These are phyloP conservation scores for Simalia tracyae DNA, from an alignment of 2,797 vertebrate genomes.

Conservation along the genomic window DNA sequence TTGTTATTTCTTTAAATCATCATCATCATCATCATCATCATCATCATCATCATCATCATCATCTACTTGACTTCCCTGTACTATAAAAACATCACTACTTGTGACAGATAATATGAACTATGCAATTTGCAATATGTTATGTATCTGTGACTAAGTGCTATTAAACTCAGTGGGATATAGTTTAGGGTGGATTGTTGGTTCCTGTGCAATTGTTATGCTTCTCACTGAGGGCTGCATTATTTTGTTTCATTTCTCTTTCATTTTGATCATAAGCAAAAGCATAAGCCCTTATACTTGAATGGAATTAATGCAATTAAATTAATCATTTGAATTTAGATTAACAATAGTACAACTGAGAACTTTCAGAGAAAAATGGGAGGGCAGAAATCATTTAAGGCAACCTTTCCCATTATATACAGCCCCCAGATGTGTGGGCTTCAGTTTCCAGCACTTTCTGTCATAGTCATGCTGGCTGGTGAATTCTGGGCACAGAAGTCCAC, in stretches of 20 bases:
- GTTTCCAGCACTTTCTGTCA: not conserved
- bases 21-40: too few relatives aligned
- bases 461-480: too few relatives aligned
- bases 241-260: not conserved
- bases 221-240: not conserved
- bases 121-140: not conserved
- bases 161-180: not conserved
- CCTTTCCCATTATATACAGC: too few relatives aligned
- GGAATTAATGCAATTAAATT: not conserved
- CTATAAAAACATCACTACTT: not conserved
- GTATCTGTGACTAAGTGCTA: not conserved
- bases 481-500: not conserved
- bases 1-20: not conserved
- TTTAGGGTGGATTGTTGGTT: not conserved
- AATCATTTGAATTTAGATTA: not conserved
- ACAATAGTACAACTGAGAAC: not conserved
- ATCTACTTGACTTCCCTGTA: not conserved
- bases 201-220: not conserved
- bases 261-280: not conserved
- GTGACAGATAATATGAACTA: not conserved
- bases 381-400: not conserved
- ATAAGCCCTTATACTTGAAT: not conserved
- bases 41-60: too few relatives aligned
- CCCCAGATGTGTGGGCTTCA: not conserved
- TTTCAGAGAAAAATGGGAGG: not conserved